These are phyloP conservation scores for Lanius ludovicianus DNA, from an alignment of 2,113 vertebrate genomes.

Conservation along the genomic window DNA sequence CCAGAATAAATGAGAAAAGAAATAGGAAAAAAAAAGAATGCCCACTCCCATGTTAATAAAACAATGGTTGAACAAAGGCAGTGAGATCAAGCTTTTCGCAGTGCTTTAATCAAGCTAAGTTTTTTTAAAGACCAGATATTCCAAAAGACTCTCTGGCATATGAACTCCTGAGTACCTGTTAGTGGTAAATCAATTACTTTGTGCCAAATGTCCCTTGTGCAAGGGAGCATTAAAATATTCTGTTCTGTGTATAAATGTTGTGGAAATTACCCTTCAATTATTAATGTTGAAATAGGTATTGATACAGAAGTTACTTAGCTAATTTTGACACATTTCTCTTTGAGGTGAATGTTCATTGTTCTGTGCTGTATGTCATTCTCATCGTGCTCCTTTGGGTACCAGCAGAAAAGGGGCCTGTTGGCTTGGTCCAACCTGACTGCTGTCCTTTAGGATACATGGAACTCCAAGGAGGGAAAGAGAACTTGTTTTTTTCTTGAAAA, in stretches of 20 bases:
- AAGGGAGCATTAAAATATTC: neutral
- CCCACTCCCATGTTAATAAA: neutral
- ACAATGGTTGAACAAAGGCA: neutral
- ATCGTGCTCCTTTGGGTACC: neutral
- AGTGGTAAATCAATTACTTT: neutral
- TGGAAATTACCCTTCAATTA: neutral
- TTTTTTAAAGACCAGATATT: neutral
- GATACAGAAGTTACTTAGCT: neutral
- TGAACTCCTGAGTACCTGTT: neutral
- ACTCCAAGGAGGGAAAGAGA: neutral
- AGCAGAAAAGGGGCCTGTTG: neutral
- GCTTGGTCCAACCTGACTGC: neutral
- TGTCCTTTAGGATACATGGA: neutral
- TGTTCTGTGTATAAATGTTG: neutral
- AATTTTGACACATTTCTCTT: neutral
- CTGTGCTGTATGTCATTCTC: fast-evolving
- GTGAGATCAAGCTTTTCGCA: neutral
- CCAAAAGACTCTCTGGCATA: neutral
- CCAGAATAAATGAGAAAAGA: neutral
- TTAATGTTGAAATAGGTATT: neutral
- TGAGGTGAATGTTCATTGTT: neutral
- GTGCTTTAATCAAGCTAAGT: neutral
- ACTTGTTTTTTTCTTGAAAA: neutral
- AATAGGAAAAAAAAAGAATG: neutral
- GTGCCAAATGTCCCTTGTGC: neutral